Evolutionary conservation across 2,888 invertebrate genomes (phyloP), one percentile per base, ranked within the genome.

Genomic region (Acleris laterana): DNA sequence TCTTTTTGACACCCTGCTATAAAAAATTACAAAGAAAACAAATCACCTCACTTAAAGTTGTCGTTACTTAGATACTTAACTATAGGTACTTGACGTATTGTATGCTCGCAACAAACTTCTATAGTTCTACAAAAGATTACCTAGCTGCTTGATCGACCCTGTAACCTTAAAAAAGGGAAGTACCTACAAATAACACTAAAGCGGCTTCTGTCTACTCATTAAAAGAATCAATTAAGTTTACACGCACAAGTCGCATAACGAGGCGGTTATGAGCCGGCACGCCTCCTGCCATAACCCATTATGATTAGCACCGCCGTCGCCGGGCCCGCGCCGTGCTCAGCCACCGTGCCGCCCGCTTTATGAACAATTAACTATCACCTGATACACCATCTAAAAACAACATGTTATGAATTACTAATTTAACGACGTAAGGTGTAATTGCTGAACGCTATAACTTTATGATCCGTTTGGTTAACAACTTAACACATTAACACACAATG

Each of bases 361-460:
- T 84, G 85, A 85, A 86, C 87, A 85, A 87, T 90, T 90, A 88
- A 84, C 88, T 88, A 87, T 85, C 74, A 74, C 75, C 75, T 76
- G 90, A 93, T 92, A 91, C 77, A 77, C 83, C 82, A 90, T 90
- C 92, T 90, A 89, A 86, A 88, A 87, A 90, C 86, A 90, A 88
- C 89, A 85, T 81, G 79, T 85, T 88, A 89, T 89, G 89, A 89
- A 91, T 90, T 84, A 88, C 83, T 87, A 88, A 89, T 88, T 90
- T 88, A 86, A 87, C 77, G 82, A 84, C 85, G 87, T 82, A 83
- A 82, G 78, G 78, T 72, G 80, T 87, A 84, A 88, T 88, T 88
- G 38, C 51, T 66, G 87, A 81, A 75, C 78, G 83, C 80, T 85
- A 81, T 85, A 84, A 83, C 81, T 84, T 87, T 87, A 87, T 85